Percentiles rank a stretch among this genome's conserved stretches.
Evolutionary conservation across 2,113 vertebrate species (phyloP).

Genomic region (Onychostruthus taczanowskii): DNA sequence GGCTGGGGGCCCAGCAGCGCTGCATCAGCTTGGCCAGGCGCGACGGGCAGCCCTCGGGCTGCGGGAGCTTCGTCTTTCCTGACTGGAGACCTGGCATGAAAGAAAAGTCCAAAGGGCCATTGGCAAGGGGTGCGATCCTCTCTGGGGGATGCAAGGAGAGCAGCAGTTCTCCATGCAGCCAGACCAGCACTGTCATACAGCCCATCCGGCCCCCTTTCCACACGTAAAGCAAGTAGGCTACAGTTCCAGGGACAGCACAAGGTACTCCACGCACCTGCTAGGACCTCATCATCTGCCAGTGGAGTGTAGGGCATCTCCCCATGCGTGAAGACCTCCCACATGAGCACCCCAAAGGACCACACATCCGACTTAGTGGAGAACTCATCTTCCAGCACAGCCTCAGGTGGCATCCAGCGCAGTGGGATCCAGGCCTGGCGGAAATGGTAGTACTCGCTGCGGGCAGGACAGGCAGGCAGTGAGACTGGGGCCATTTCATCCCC

Average conservation of each 20-base stretch:
- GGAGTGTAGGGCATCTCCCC: conserved; percentile 89
- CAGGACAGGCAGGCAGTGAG: background rate
- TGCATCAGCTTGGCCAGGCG: conserved; percentile 91
- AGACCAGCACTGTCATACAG: background rate
- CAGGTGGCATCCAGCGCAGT: conserved; percentile 92
- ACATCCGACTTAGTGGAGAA: conserved; percentile 96
- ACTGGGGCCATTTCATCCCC: rapidly evolving
- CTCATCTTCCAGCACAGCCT: conserved; percentile 91
- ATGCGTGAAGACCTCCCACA: conserved; percentile 96
- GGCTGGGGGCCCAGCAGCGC: conserved; percentile 90
- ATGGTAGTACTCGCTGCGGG: conserved; percentile 92
- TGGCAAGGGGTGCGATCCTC: background rate
- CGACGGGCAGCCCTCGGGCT: conserved; percentile 88
- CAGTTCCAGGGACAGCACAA: background rate
- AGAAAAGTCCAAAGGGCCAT: background rate
- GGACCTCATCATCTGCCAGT: conserved; percentile 87
- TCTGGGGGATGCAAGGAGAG: background rate
- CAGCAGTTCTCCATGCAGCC: background rate
- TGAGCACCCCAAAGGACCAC: conserved; percentile 95
- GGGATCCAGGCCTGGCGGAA: conserved; percentile 95
- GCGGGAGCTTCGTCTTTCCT: conserved; percentile 81
- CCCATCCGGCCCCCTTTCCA: background rate
- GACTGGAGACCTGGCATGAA: conserved; percentile 80
- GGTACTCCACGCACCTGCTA: conserved; percentile 80
- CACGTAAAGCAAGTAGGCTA: background rate